These are phyloP conservation scores for Drepana arcuata DNA, from an alignment of 1,140 invertebrate genomes.

Conservation along the genomic window DNA sequence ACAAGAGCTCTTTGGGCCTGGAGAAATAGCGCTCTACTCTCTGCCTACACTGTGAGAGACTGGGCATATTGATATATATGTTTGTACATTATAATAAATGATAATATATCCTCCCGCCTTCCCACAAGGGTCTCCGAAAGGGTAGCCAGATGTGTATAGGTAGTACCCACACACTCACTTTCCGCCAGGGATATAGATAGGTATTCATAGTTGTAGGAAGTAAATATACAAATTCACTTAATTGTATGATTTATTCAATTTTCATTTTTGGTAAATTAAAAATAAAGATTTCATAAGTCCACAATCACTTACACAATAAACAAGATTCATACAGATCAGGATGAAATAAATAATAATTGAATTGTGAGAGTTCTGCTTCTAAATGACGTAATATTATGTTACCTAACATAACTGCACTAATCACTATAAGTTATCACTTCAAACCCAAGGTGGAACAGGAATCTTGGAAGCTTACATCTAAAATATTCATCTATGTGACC, in stretches of 20 bases:
- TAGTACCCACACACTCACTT: too few species aligned
- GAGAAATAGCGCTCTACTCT: too few species aligned
- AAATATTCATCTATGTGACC: slow-evolving; percentile 54
- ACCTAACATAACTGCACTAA: slow-evolving; percentile 60
- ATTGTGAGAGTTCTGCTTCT: slow-evolving; percentile 57
- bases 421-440: slow-evolving; percentile 66
- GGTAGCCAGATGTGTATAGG: too few species aligned
- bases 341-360: slow-evolving; percentile 70
- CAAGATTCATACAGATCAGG: slow-evolving; percentile 66
- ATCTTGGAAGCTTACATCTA: slow-evolving; percentile 63
- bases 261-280: slow-evolving; percentile 70
- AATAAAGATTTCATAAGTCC: slow-evolving; percentile 63
- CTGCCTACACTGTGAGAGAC: too few species aligned
- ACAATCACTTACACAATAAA: slow-evolving; percentile 63
- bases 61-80: too few species aligned
- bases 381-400: slow-evolving; percentile 53
- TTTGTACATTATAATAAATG: too few species aligned
- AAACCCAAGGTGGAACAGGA: slow-evolving; percentile 60
- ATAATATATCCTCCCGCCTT: too few species aligned
- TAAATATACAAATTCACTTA: slow-evolving; percentile 42
- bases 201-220: too few species aligned
- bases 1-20: too few species aligned
- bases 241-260: slow-evolving; percentile 63
- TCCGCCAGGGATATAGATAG: too few species aligned
- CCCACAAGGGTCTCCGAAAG: too few species aligned